These are phyloP conservation scores for Thaleichthys pacificus DNA, from an alignment of 2,797 vertebrate species.

Conservation along the genomic window DNA sequence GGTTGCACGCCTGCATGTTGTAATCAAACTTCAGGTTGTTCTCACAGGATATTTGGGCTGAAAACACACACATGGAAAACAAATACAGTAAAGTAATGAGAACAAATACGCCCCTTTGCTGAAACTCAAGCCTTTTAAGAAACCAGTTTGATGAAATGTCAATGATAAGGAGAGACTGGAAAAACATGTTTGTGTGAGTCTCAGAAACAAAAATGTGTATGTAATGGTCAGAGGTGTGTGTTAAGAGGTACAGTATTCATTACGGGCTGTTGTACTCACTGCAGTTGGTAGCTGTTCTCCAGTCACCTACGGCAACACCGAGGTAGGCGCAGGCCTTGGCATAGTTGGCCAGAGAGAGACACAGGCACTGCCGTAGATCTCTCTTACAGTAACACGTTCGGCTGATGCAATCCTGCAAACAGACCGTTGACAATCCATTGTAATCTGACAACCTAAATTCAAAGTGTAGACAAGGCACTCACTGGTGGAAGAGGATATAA, in stretches of 20 bases:
- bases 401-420: slow-evolving; percentile 63
- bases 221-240: not conserved
- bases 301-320: slow-evolving; percentile 61
- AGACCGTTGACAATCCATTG: not conserved
- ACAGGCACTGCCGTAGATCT: slow-evolving; percentile 53
- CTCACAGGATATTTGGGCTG: slow-evolving; percentile 54
- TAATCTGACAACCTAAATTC: not conserved
- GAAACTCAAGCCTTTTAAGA: not conserved
- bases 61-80: slow-evolving; percentile 13
- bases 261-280: slow-evolving; percentile 51
- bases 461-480: not conserved
- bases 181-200: not conserved
- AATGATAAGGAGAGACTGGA: too few species aligned
- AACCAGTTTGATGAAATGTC: not conserved
- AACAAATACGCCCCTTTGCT: not conserved
- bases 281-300: slow-evolving; percentile 67
- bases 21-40: slow-evolving; percentile 69
- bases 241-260: not conserved
- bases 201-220: not conserved
- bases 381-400: slow-evolving; percentile 61
- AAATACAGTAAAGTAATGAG: not conserved
- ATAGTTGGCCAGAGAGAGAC: slow-evolving; percentile 67
- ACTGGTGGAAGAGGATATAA: too few species aligned
- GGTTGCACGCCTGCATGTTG: slow-evolving; percentile 60
- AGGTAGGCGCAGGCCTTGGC: slow-evolving; percentile 69